Conservation (phyloP, 2,797 vertebrate genomes). For the Periparus ater region DNA sequence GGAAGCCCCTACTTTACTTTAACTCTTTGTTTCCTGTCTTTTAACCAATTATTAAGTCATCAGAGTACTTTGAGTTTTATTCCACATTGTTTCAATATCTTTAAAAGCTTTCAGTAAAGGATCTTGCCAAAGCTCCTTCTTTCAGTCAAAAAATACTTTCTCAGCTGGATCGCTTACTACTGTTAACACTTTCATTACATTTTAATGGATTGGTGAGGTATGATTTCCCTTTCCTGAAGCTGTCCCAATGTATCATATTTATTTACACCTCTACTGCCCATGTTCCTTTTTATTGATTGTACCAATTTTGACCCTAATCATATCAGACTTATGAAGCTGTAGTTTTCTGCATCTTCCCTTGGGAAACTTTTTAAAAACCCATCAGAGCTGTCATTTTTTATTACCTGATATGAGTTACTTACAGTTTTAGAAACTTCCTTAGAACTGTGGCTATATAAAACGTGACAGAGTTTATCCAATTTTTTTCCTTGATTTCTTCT, state of each 20-base stretch:
- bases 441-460: constrained; percentile 1
- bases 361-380: neutral
- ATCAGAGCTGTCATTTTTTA: neutral
- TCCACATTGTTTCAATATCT: neutral
- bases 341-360: neutral
- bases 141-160: constrained; percentile 13
- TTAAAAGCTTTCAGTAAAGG: neutral
- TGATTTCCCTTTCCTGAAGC: constrained; percentile 3
- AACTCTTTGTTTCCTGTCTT: constrained; percentile 19
- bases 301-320: neutral
- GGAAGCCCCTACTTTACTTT: constrained; percentile 11
- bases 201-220: neutral
- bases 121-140: neutral
- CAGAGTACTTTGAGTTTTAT: neutral
- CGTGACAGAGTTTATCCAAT: neutral
- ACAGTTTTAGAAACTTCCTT: constrained; percentile 20
- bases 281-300: neutral
- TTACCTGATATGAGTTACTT: neutral
- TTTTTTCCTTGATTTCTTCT: neutral
- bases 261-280: neutral
- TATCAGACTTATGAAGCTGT: neutral
- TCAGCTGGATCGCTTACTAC: neutral
- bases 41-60: constrained; percentile 19
- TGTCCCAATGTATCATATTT: neutral
- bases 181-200: neutral